These are phyloP conservation scores for Orthonevra nobilis DNA, from an alignment of 2,888 invertebrate genomes.

Conservation along the genomic window DNA sequence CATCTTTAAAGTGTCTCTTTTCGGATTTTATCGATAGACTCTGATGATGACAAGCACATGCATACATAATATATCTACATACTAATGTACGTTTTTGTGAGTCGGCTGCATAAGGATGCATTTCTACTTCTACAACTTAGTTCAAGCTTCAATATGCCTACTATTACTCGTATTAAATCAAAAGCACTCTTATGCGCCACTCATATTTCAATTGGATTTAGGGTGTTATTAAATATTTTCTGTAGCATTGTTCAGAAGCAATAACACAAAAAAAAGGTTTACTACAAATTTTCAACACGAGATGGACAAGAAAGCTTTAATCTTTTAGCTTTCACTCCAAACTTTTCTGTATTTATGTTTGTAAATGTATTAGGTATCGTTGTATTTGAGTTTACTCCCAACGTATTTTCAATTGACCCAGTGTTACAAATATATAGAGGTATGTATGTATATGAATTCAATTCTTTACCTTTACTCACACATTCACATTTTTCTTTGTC, in stretches of 20 bases:
- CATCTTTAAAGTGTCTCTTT: conserved; percentile 43
- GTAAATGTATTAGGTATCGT: too few species aligned
- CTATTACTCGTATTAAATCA: too few species aligned
- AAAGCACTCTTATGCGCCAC: too few species aligned
- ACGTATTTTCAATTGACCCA: conserved; percentile 55
- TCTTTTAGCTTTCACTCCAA: conserved; percentile 18
- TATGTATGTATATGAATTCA: background rate
- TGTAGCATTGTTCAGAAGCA: too few species aligned
- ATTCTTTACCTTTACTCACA: conserved; percentile 24
- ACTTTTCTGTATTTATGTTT: too few species aligned
- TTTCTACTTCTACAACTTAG: too few species aligned
- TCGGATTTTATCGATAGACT: conserved; percentile 42
- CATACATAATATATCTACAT: too few species aligned
- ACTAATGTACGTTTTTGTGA: too few species aligned
- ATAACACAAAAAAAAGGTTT: too few species aligned
- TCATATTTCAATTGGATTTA: too few species aligned
- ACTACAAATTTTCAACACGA: background rate
- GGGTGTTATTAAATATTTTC: background rate
- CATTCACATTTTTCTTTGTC: conserved; percentile 16
- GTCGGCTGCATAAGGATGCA: conserved; percentile 16
- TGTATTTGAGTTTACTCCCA: conserved; percentile 14
- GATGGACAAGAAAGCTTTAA: conserved; percentile 8
- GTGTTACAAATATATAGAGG: conserved; percentile 25
- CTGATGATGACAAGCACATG: conserved; percentile 17
- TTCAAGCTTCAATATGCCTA: too few species aligned